phyloP scores from a whole-genome alignment of 2,113 vertebrate genomes.

The Crotalus viridis region DNA sequence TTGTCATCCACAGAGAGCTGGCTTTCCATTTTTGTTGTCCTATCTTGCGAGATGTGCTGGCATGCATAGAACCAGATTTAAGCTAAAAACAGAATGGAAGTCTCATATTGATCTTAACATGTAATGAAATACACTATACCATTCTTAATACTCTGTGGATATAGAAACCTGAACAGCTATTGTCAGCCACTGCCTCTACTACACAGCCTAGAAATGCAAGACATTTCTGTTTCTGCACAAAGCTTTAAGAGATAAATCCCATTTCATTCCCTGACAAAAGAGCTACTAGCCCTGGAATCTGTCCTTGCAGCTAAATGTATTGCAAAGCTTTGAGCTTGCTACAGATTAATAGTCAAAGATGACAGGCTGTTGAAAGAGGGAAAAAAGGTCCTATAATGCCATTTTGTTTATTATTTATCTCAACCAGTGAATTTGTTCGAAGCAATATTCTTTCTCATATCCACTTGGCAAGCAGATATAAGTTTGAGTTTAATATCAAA shows the following conservation, averaged over 20 bases:
- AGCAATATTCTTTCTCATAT: background rate
- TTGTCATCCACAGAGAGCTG: background rate
- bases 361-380: background rate
- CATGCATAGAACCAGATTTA: background rate
- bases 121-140: background rate
- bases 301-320: background rate
- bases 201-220: background rate
- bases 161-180: background rate
- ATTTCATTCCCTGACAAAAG: background rate
- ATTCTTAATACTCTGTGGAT: background rate
- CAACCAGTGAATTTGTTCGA: background rate
- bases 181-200: background rate
- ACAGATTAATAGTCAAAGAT: slow-evolving; percentile 1
- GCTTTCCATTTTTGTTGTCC: background rate
- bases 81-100: background rate
- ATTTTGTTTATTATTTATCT: background rate
- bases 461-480: background rate
- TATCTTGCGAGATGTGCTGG: background rate
- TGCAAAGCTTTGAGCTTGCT: background rate
- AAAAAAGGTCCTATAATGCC: background rate
- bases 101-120: background rate
- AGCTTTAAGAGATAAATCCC: background rate
- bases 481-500: background rate
- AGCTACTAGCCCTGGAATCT: background rate
- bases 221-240: background rate